Evolutionary conservation across 1,140 invertebrate genomes (phyloP).

Genomic region (Drosophila santomea): DNA sequence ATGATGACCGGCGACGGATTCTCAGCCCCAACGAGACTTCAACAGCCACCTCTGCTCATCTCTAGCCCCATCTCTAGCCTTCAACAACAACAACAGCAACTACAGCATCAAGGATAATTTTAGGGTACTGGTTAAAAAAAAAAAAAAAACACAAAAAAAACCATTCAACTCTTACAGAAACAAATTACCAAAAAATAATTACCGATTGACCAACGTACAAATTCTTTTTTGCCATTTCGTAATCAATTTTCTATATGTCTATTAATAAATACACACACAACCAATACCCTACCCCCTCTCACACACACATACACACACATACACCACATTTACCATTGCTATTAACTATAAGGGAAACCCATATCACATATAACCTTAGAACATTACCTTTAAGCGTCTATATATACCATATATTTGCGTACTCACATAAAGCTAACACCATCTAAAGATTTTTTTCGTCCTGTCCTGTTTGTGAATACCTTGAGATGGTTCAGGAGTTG

Average conservation of each 20-base stretch:
- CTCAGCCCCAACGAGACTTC: constrained; percentile 22
- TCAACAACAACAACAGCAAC: constrained; percentile 13
- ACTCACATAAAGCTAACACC: constrained; percentile 31
- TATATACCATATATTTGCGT: constrained; percentile 23
- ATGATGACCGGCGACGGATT: constrained; percentile 37
- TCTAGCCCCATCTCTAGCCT: constrained; percentile 32
- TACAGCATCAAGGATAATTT: constrained; percentile 46
- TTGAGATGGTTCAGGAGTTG: background rate
- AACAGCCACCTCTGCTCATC: constrained; percentile 44
- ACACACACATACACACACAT: constrained; percentile 14
- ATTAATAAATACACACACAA: constrained; percentile 37
- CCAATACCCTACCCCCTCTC: background rate
- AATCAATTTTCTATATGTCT: constrained; percentile 47
- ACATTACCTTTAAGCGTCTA: constrained; percentile 31
- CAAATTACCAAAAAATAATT: constrained; percentile 34
- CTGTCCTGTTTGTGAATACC: constrained; percentile 3
- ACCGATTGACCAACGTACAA: constrained; percentile 48
- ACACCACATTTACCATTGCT: constrained; percentile 17
- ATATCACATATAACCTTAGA: constrained; percentile 39
- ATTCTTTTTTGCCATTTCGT: constrained; percentile 56
- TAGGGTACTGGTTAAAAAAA: constrained; percentile 74
- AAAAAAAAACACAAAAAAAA: constrained; percentile 47
- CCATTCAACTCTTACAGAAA: constrained; percentile 33
- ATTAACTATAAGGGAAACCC: constrained; percentile 43
- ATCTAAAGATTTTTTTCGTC: constrained; percentile 1